Evolutionary conservation across 2,113 vertebrate species (phyloP).

Genomic region (Noctilio leporinus): DNA sequence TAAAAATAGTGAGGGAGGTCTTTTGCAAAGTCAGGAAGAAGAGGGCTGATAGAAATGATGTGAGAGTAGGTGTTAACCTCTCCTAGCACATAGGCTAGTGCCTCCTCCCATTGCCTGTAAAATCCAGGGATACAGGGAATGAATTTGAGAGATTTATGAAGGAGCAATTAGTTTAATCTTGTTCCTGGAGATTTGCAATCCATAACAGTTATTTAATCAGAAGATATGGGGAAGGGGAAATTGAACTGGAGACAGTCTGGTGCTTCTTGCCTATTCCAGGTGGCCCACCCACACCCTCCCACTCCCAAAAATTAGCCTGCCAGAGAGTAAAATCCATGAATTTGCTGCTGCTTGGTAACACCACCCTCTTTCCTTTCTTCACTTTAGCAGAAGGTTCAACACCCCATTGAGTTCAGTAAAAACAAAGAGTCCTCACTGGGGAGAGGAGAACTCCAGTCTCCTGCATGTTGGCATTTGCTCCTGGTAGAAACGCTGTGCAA

Average conservation of each 20-base stretch:
- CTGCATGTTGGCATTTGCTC: background rate
- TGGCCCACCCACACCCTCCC: slow-evolving; percentile 48
- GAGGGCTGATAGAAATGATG: background rate
- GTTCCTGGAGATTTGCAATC: background rate
- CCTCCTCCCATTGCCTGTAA: background rate
- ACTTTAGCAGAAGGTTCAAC: slow-evolving; percentile 55
- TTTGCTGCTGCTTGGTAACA: slow-evolving; percentile 60
- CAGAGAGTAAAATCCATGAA: slow-evolving; percentile 9
- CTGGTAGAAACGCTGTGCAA: background rate
- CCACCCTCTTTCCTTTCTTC: slow-evolving; percentile 46
- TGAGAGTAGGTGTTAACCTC: background rate
- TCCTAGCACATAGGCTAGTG: background rate
- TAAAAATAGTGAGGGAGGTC: slow-evolving; percentile 4
- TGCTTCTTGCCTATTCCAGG: slow-evolving; percentile 31
- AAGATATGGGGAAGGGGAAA: background rate
- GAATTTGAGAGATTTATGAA: background rate
- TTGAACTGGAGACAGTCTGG: slow-evolving; percentile 18
- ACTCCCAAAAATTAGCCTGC: slow-evolving; percentile 40
- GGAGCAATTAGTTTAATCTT: background rate
- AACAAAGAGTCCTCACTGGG: slow-evolving; percentile 24
- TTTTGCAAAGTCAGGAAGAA: slow-evolving; percentile 9
- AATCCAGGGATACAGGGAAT: background rate
- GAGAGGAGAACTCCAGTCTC: background rate
- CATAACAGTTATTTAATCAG: background rate
- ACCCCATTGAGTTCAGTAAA: slow-evolving; percentile 46